Percentiles rank a stretch among this genome's conserved stretches.
Evolutionary conservation across 2,888 invertebrate genomes (phyloP).

Genomic region (Synergus umbraculus): DNA sequence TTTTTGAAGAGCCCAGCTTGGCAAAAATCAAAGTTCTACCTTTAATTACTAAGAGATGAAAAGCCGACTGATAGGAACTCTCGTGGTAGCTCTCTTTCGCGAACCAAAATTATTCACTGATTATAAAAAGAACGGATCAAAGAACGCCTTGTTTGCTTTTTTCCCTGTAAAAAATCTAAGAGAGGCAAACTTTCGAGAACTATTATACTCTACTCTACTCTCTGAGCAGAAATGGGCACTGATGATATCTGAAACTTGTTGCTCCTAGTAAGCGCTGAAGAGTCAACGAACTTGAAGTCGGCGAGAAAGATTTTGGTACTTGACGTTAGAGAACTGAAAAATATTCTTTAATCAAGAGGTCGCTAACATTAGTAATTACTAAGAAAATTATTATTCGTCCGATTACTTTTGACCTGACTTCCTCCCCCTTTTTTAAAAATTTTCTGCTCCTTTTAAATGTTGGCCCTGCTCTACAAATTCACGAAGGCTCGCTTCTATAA

Average conservation of each 20-base stretch:
- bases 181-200: slow-evolving; percentile 20
- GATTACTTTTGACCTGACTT: not conserved
- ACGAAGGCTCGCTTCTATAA: too few species aligned
- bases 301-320: not conserved
- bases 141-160: not conserved
- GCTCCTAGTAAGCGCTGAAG: slow-evolving; percentile 14
- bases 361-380: not conserved
- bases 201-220: slow-evolving; percentile 1
- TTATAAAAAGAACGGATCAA: not conserved
- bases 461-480: too few species aligned
- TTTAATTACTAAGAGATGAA: slow-evolving; percentile 11
- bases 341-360: not conserved
- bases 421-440: not conserved
- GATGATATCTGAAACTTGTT: slow-evolving; percentile 20
- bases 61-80: not conserved
- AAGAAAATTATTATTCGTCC: not conserved
- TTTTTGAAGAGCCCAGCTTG: not conserved
- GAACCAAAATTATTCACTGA: slow-evolving; percentile 14
- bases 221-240: not conserved
- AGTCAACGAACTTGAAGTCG: not conserved
- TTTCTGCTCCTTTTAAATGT: not conserved
- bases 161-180: not conserved
- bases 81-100: not conserved
- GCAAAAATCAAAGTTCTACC: not conserved
- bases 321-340: not conserved